Conservation (phyloP, 2,797 vertebrate species). For the Crocidura indochinensis region DNA sequence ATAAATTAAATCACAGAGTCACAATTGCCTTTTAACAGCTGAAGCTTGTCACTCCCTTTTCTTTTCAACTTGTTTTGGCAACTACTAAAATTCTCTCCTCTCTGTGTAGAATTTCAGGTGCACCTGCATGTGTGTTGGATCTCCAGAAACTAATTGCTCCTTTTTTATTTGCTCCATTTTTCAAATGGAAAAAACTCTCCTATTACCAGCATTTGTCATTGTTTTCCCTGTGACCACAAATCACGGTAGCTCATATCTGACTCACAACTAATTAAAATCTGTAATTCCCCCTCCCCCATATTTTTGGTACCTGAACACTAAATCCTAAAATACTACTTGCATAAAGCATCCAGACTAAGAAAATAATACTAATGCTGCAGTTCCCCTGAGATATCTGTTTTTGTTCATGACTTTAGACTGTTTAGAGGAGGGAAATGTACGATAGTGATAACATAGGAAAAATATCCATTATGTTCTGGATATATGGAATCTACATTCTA, state of each 20-base stretch:
- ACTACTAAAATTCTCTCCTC: not conserved
- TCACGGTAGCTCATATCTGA: not conserved
- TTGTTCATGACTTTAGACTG: not conserved
- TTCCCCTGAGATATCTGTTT: not conserved
- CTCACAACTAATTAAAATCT: constrained; percentile 13
- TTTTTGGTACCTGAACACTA: not conserved
- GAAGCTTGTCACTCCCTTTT: constrained; percentile 45
- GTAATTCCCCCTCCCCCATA: not conserved
- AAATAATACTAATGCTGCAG: not conserved
- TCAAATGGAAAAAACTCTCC: not conserved
- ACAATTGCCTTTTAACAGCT: constrained; percentile 1
- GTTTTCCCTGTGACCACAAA: not conserved
- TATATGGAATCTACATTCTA: not conserved
- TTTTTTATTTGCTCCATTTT: not conserved
- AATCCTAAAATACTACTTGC: not conserved
- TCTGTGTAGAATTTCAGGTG: not conserved
- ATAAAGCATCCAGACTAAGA: not conserved
- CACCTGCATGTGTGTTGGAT: constrained; percentile 40
- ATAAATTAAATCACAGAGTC: constrained; percentile 65
- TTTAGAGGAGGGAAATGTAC: not conserved
- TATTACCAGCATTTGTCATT: not conserved
- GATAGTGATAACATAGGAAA: not conserved
- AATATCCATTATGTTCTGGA: not conserved
- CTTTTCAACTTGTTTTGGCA: constrained; percentile 65
- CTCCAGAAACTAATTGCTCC: not conserved